A percentile compares a stretch with the other conserved stretches of the same genome.
Conservation (phyloP, 2,797 vertebrate species). For the Gadopsis marmoratus region DNA sequence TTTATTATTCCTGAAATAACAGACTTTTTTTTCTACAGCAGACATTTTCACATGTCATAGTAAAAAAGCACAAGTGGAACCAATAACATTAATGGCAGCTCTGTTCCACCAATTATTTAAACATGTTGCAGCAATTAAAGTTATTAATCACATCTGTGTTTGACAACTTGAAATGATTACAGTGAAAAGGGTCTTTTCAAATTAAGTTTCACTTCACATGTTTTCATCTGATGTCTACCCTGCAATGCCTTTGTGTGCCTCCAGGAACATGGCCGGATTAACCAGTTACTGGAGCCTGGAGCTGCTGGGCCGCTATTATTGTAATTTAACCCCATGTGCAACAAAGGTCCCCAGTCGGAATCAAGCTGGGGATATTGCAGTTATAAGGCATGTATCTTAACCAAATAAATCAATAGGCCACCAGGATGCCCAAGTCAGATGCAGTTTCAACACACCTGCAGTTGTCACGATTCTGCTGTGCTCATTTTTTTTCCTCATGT, state of each 20-base stretch:
- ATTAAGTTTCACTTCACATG: background rate
- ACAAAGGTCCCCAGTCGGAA: background rate
- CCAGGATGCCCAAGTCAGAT: background rate
- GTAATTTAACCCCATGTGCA: background rate
- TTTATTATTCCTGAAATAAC: background rate
- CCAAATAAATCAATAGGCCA: background rate
- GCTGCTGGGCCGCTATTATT: background rate
- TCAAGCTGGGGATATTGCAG: background rate
- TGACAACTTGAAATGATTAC: background rate
- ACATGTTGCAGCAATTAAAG: background rate
- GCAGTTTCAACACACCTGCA: background rate
- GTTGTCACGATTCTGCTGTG: too few relatives aligned
- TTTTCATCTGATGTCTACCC: background rate
- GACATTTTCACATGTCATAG: background rate
- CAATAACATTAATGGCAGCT: background rate
- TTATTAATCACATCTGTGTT: background rate
- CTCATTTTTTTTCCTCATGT: too few relatives aligned
- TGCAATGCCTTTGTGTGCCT: constrained; percentile 10
- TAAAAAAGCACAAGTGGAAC: background rate
- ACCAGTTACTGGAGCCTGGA: background rate
- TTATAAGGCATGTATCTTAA: background rate
- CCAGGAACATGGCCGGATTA: constrained; percentile 5
- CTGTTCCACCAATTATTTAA: background rate
- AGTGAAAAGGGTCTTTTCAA: background rate
- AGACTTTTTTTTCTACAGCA: background rate